Evolutionary conservation across 2,113 vertebrate species (phyloP).

Genomic region (Nothoprocta pentlandii): DNA sequence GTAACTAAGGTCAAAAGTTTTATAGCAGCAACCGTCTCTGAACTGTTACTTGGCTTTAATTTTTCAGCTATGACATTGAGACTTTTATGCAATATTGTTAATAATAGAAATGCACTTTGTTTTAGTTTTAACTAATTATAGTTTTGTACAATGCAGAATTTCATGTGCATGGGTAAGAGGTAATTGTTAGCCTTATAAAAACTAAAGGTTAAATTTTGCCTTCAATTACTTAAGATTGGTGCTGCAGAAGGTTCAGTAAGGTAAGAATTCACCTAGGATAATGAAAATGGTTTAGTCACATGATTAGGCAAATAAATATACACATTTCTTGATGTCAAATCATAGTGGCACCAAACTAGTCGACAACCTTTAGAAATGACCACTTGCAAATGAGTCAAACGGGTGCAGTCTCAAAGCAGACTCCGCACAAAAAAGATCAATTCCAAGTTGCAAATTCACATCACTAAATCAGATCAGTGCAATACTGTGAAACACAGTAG

Average conservation of each 20-base stretch:
- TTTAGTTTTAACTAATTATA: constrained; percentile 67
- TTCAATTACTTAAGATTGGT: not conserved
- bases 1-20: constrained; percentile 76
- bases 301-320: not conserved
- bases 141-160: constrained; percentile 42
- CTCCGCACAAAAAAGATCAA: not conserved
- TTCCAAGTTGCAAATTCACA: not conserved
- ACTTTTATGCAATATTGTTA: constrained; percentile 68
- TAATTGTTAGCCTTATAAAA: constrained; percentile 6
- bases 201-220: not conserved
- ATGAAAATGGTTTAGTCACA: not conserved
- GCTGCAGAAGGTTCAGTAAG: not conserved
- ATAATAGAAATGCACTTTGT: constrained; percentile 73
- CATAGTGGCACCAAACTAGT: not conserved
- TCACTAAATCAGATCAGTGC: not conserved
- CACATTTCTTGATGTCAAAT: not conserved
- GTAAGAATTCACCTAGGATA: not conserved
- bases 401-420: not conserved
- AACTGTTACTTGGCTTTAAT: constrained; percentile 64
- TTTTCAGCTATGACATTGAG: constrained; percentile 47
- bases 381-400: not conserved
- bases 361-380: not conserved
- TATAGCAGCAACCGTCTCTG: constrained; percentile 58
- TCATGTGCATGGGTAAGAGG: constrained; percentile 57
- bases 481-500: not conserved